These are phyloP conservation scores for Lophochroa leadbeateri DNA, from an alignment of 2,113 vertebrate genomes.

Conservation along the genomic window DNA sequence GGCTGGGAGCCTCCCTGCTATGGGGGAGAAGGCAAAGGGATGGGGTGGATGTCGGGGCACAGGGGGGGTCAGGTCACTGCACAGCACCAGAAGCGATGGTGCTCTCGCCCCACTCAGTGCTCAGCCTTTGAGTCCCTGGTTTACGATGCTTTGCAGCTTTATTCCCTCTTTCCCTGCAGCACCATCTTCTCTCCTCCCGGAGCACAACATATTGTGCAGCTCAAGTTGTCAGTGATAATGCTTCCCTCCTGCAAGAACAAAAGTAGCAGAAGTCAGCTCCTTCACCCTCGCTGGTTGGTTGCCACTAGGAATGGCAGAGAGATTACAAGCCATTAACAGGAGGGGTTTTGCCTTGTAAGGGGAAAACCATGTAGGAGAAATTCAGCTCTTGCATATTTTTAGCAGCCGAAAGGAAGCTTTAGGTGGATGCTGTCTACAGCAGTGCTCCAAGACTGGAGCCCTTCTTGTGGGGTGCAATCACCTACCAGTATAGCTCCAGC, in stretches of 20 bases:
- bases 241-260: not conserved
- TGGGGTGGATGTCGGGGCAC: too few species aligned
- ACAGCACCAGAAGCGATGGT: not conserved
- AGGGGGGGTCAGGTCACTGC: accelerated
- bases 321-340: not conserved
- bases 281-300: not conserved
- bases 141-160: not conserved
- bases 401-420: not conserved
- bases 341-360: not conserved
- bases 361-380: not conserved
- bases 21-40: not conserved
- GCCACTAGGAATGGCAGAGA: not conserved
- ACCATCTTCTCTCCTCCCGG: not conserved
- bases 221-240: not conserved
- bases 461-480: not conserved
- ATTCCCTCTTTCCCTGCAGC: not conserved
- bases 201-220: not conserved
- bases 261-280: not conserved
- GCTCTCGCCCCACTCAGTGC: not conserved
- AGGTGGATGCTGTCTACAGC: not conserved
- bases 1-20: not conserved
- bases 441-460: not conserved
- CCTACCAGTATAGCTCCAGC: not conserved
- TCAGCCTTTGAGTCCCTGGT: not conserved
- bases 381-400: not conserved